Evolutionary conservation across 2,888 invertebrate genomes (phyloP).

Genomic region (Erpobdella octoculata): DNA sequence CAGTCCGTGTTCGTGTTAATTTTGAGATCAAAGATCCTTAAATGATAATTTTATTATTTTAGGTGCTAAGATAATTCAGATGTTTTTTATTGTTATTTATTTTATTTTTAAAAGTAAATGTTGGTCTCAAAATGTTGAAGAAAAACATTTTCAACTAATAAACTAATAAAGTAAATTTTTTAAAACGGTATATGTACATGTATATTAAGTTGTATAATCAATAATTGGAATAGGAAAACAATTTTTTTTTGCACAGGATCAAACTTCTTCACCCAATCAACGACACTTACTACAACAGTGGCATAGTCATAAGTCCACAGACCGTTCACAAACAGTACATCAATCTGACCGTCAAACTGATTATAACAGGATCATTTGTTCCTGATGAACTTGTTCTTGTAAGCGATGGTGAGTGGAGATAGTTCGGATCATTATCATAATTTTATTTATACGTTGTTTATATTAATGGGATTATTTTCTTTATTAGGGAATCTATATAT

Average conservation of each 20-base stretch:
- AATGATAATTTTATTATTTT: no score
- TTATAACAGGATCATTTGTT: constrained; percentile 61
- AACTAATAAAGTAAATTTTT: neutral
- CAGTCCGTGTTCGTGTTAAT: no score
- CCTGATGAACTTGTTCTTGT: constrained; percentile 72
- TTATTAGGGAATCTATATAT: no score
- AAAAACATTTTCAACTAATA: neutral
- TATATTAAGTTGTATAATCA: no score
- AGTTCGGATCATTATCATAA: neutral
- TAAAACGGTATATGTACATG: neutral
- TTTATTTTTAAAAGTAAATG: no score
- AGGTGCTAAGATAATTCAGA: no score
- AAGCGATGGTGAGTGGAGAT: constrained; percentile 66
- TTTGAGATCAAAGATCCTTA: no score
- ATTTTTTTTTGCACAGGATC: constrained; percentile 40
- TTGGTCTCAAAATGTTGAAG: no score
- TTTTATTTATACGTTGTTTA: neutral
- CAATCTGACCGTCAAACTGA: constrained; percentile 78
- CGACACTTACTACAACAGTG: constrained; percentile 73
- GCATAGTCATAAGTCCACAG: constrained; percentile 78
- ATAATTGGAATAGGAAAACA: no score
- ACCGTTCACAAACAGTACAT: constrained; percentile 71
- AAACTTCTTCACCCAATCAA: constrained; percentile 63
- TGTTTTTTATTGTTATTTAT: no score
- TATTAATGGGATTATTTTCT: no score